Evolutionary conservation across 23 tunicate genomes (phyloP).

Genomic region (Halocynthia roretzi): DNA sequence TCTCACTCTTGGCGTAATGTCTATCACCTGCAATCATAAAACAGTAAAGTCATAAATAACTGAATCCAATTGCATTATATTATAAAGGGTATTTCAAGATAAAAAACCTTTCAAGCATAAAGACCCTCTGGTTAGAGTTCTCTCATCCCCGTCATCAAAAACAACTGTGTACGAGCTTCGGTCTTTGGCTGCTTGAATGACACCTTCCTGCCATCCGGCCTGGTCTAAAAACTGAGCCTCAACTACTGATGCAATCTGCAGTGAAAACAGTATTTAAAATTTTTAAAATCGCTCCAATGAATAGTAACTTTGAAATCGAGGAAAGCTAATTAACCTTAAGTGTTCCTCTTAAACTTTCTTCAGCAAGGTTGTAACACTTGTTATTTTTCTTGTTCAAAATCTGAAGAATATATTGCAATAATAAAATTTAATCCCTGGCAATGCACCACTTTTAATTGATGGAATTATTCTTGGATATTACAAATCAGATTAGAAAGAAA

Average conservation of each 20-base stretch:
- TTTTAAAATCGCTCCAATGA: background rate
- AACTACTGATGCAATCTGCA: conserved; percentile 63
- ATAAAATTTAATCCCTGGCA: too few species aligned
- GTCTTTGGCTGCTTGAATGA: conserved; percentile 55
- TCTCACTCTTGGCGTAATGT: conserved; percentile 82
- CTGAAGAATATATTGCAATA: conserved; percentile 15
- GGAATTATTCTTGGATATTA: too few species aligned
- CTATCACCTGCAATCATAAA: conserved; percentile 55
- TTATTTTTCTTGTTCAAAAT: conserved; percentile 59
- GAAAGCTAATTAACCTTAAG: conserved; percentile 41
- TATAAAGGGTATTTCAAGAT: background rate
- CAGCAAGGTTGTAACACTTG: conserved; percentile 36
- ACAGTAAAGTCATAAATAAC: background rate
- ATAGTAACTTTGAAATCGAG: background rate
- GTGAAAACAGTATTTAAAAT: background rate
- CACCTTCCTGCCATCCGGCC: conserved; percentile 46
- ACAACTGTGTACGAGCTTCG: conserved; percentile 83
- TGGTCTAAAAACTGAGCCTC: conserved; percentile 75
- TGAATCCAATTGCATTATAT: background rate
- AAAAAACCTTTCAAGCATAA: conserved; percentile 74
- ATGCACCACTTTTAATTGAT: too few species aligned
- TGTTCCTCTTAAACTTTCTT: conserved; percentile 50
- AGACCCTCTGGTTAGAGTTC: conserved; percentile 66
- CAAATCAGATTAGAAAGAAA: too few species aligned
- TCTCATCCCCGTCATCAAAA: conserved; percentile 95